Evolutionary conservation across 2,797 vertebrate species (phyloP), one percentile per base, ranked within the genome.

Genomic region (Aeoliscus strigatus): DNA sequence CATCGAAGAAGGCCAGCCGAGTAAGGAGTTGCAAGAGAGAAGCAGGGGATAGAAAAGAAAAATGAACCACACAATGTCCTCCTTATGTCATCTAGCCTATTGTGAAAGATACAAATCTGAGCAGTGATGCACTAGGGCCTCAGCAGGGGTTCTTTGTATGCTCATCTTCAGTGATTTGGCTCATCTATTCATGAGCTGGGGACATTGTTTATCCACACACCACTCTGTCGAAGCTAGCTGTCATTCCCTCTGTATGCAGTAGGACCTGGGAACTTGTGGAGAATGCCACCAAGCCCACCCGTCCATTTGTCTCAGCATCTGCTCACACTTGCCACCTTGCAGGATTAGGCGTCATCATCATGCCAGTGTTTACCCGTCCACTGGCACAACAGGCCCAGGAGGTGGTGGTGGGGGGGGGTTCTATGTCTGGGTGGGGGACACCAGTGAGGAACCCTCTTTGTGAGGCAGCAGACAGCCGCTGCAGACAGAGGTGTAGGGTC

Each of bases 61-160:
- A 87, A 87, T 84, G 78, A 87, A 81, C 72, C 70, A 39, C 70
- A 80, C 85, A 85, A 84, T 88, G 85, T 84, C 75, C 83, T 86
- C 84, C 85, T 89, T 83, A 86, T 86, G 87, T 87, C 82, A 88
- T 87, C 82, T 70, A 80, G 77, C 65, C 88, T 64, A 87, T 90
- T 89, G 87, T 89, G 74, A 72, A 69, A 73, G 82, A 86, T 84
- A 86, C 82, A 86, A 86, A 87, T 87, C 87, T 70, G 81, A 79
- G 83, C 85, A 74, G 83, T 78, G 88, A 89, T 87, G 87, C 84
- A 86, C 84, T 84, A 67, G 54, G 66, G 66, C 55, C 85, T 73
- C 80, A 71, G 76, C 83, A 51, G 87, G 87, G 82, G 86, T 83
- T 80, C 87, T 89, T 90, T 89, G 86, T 89, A 75, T 70, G 64